Evolutionary conservation across 2,888 invertebrate species (phyloP).

Genomic region (Bellardia pandia): DNA sequence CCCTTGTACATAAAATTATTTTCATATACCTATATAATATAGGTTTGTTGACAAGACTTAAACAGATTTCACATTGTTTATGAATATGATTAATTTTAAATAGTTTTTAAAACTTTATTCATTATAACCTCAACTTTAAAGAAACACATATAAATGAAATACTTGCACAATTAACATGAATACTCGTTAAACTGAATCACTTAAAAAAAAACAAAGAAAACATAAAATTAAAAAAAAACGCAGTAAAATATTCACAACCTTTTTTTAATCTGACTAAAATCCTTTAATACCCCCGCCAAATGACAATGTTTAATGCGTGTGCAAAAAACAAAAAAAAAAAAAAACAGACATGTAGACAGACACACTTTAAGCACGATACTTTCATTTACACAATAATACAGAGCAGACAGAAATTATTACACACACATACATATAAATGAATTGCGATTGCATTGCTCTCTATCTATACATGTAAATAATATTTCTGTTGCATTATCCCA

Average conservation of each 20-base stretch:
- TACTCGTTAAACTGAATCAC: not conserved
- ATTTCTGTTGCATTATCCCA: not conserved
- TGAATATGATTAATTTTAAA: too few relatives aligned
- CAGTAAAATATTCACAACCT: conserved; percentile 30
- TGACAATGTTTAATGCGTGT: conserved; percentile 47
- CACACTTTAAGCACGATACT: not conserved
- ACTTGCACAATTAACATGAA: not conserved
- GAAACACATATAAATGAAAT: not conserved
- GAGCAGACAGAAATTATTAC: not conserved
- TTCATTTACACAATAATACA: not conserved
- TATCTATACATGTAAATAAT: not conserved
- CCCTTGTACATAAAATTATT: too few relatives aligned
- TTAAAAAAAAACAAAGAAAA: not conserved
- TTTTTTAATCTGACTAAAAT: conserved; percentile 47
- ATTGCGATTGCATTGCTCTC: not conserved
- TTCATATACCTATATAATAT: too few relatives aligned
- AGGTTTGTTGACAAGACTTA: too few relatives aligned
- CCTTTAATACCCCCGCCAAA: conserved; percentile 52
- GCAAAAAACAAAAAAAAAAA: not conserved
- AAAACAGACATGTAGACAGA: not conserved
- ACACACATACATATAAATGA: not conserved
- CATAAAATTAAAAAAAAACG: not conserved
- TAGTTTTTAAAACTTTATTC: too few relatives aligned
- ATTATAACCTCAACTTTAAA: too few relatives aligned
- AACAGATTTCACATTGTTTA: too few relatives aligned